phyloP scores from a whole-genome alignment of 2,888 invertebrate species.

The Stenodera caucasica region DNA sequence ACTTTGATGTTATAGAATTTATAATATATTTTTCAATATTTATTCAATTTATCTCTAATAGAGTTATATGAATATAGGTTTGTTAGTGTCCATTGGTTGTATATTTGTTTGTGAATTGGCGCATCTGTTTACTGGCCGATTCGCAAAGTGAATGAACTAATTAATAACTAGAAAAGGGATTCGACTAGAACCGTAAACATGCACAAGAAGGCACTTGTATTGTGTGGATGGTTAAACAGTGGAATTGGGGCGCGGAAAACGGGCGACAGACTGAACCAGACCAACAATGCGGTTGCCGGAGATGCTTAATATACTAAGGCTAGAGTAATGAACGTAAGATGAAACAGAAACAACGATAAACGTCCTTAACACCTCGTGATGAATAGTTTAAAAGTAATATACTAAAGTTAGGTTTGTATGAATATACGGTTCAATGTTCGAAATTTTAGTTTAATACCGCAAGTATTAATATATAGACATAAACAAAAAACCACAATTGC shows the following conservation, averaged over 20 bases:
- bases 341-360: conserved; percentile 55
- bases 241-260: conserved; percentile 27
- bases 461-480: neutral
- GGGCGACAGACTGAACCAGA: conserved; percentile 40
- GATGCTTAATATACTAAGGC: conserved; percentile 53
- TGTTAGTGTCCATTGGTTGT: neutral
- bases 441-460: conserved; percentile 5
- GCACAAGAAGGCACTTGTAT: conserved; percentile 7
- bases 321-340: conserved; percentile 54
- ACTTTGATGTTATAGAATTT: neutral
- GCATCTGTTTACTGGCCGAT: conserved; percentile 10
- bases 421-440: conserved; percentile 16
- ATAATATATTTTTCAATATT: neutral
- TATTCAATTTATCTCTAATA: neutral
- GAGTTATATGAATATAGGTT: neutral
- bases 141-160: conserved; percentile 30
- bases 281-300: conserved; percentile 52
- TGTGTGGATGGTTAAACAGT: conserved; percentile 5
- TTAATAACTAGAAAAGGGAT: conserved; percentile 37
- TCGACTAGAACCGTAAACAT: conserved; percentile 20
- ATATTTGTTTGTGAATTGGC: neutral
- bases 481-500: neutral
- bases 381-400: conserved; percentile 52
- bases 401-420: conserved; percentile 29
- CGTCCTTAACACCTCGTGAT: conserved; percentile 54